These are phyloP conservation scores for Gnathonemus echidnorhynchus DNA, from an alignment of 2,113 vertebrate genomes.

Conservation along the genomic window DNA sequence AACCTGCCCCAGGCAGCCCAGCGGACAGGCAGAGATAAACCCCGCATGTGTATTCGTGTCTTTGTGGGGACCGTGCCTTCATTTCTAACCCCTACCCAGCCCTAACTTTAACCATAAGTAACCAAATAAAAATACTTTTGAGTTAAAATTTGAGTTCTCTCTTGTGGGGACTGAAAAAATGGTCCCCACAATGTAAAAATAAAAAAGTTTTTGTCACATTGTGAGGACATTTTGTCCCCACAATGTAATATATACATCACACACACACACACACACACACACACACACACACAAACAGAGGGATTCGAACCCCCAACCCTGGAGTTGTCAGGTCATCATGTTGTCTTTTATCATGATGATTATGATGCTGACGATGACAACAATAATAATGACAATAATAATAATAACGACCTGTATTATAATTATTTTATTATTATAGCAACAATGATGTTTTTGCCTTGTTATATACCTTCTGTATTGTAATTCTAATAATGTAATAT, in stretches of 20 bases:
- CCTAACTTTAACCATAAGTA: not conserved
- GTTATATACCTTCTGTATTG: not conserved
- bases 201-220: not conserved
- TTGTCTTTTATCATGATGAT: not conserved
- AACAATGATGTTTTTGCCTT: not conserved
- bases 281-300: not conserved
- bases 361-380: not conserved
- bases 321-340: not conserved
- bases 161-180: not conserved
- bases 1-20: not conserved
- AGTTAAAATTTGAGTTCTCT: not conserved
- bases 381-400: not conserved
- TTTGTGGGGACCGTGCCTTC: not conserved
- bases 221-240: not conserved
- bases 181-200: not conserved
- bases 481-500: not conserved
- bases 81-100: not conserved
- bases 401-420: not conserved
- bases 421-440: not conserved
- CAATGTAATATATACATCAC: not conserved
- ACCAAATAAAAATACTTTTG: not conserved
- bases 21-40: not conserved
- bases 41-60: not conserved
- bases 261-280: not conserved
- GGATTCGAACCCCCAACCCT: not conserved